Evolutionary conservation across 2,888 invertebrate species (phyloP), one percentile per base, ranked within the genome.

Genomic region (Lordiphosa andalusiaca): DNA sequence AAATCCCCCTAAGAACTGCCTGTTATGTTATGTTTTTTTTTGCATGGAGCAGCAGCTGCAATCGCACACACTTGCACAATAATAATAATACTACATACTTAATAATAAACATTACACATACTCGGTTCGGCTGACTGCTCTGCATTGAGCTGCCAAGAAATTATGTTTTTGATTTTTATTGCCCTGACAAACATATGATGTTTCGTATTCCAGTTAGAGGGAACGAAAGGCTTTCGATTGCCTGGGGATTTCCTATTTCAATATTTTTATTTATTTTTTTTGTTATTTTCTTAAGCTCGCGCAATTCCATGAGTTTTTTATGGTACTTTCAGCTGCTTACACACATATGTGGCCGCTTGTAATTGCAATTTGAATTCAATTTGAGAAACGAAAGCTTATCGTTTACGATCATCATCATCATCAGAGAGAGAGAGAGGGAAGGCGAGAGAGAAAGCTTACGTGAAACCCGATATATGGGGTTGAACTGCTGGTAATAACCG

Each of bases 111-210:
- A 59, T 65, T 44, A 30, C 30, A 25, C 44, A 44, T 44, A n/a
- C n/a, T n/a, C 10, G 30, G 50, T 40, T 53, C 40, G 38, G 39
- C 50, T 49, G 48, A 38, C 36, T 52, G 62, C 76, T 86, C 76
- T 86, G 76, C 76, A 71, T 86, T 76, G 72, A 69, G 16, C 16
- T 54, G 60, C 25, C 25, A 65, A 57, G 70, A 83, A 85, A 85
- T 86, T 71, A 77, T 71, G 75, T 65, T 78, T 83, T 71, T 85
- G 80, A 84, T 81, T 85, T 83, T 82, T 85, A 85, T 85, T 80
- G 73, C 73, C 53, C 36, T 68, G 33, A 49, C 69, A 64, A 84
- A 75, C 85, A 85, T 85, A 85, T 81, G 80, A 80, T 84, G 80
- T 75, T 72, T 10, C 46, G 53, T 30, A 30, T 9, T 30, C 55